phyloP scores from a whole-genome alignment of 2,888 invertebrate genomes.

The Hololepta plana region DNA sequence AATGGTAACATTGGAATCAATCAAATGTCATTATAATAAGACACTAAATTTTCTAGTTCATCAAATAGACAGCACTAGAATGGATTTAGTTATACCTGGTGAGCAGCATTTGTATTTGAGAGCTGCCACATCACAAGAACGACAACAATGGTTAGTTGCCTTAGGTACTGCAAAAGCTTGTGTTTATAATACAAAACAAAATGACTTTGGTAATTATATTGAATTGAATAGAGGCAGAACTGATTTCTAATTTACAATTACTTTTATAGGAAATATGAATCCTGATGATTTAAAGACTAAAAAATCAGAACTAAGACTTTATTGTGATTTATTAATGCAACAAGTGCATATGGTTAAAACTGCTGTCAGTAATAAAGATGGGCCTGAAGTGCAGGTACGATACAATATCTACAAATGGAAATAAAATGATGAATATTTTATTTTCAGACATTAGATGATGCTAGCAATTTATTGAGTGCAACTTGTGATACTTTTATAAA shows the following conservation, averaged over 20 bases:
- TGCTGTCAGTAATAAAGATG: slow-evolving; percentile 35
- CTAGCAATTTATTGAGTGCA: slow-evolving; percentile 50
- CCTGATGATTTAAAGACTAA: slow-evolving; percentile 47
- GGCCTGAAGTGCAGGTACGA: slow-evolving; percentile 39
- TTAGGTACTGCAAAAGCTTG: slow-evolving; percentile 58
- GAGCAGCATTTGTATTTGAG: slow-evolving; percentile 66
- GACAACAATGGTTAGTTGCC: slow-evolving; percentile 68
- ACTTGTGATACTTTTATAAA: slow-evolving; percentile 73
- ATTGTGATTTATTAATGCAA: slow-evolving; percentile 70
- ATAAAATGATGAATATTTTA: slow-evolving; percentile 7
- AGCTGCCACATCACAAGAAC: slow-evolving; percentile 57
- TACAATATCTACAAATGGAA: slow-evolving; percentile 4
- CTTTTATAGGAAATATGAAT: slow-evolving; percentile 30
- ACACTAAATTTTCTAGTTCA: slow-evolving; percentile 35
- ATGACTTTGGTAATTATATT: slow-evolving; percentile 16
- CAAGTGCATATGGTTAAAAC: slow-evolving; percentile 61
- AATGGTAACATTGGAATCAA: slow-evolving; percentile 36
- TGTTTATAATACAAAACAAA: slow-evolving; percentile 19
- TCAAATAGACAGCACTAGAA: slow-evolving; percentile 46
- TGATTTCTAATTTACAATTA: neutral
- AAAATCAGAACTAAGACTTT: slow-evolving; percentile 58
- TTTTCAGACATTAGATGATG: slow-evolving; percentile 51
- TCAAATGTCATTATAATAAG: neutral
- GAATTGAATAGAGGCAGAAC: too few species aligned
- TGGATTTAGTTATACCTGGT: slow-evolving; percentile 65